Evolutionary conservation across 2,113 vertebrate genomes (phyloP), one percentile per base, ranked within the genome.

Genomic region (Odontesthes bonariensis): DNA sequence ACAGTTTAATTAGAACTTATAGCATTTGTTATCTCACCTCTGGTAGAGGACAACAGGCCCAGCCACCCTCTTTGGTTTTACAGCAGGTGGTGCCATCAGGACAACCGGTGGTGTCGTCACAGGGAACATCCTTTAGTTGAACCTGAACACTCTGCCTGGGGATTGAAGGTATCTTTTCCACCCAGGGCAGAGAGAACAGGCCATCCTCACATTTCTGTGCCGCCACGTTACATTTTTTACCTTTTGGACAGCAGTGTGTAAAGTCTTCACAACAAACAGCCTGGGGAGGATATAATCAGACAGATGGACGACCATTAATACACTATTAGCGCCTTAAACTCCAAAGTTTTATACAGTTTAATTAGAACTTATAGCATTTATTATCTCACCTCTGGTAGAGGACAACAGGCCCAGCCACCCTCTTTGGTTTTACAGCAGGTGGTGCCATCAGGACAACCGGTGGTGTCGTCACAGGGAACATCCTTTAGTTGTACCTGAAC

Each of bases 41-140:
- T 5, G 67, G 53, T 0, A 86, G 19, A 38, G 91, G 91, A 72
- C 93, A 94, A 47, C 93, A 93, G 5, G n/a, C 44, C 88, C 90
- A 93, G 0, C 0, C 8, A 0, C 84, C 85, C 0, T 75, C 19
- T 55, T 10, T 0, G 8, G 17, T 78, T 59, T 81, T 82, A 69
- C 92, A 93, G 80, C 93, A 94, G 1, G 92, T 94, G 44, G 72
- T 22, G 4, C 1, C 14, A 56, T 89, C 91, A 8, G 6, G 3
- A 80, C 93, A 94, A 5, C 7, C 4, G 5, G 23, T 0, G 19
- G 59, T 23, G 1, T 13, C 4, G 19, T 73, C 40, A 53, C 75
- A 77, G 22, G 51, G 17, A 7, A 77, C 67, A 3, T 61, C 0
- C 23, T 58, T 47, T 0, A 1, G 38, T 6, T 51, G 5, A 7